Base-by-base conservation (phyloP, 2,888 invertebrate species). In the Scelioninae gen. 2 region DNA sequence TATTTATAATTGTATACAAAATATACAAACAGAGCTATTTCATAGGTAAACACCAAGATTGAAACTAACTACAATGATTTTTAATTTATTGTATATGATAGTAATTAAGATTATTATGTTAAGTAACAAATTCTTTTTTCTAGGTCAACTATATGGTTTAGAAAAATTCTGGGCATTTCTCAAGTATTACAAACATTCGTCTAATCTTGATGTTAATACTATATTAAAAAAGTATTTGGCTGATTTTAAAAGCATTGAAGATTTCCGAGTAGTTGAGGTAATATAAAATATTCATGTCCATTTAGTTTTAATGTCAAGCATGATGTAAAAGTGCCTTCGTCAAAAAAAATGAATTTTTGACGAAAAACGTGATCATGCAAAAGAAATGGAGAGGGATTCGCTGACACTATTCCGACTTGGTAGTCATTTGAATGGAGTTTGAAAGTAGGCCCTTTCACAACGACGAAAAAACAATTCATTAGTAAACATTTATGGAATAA, bases 101-200 rank as follows among this genome's bases (percentile, higher is more conserved):
- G n/a, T n/a, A n/a, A n/a, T n/a, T n/a, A n/a, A n/a, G n/a, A n/a
- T n/a, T n/a, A n/a, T n/a, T n/a, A n/a, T n/a, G n/a, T n/a, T n/a
- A n/a, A 25, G 3, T 25, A 25, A 25, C 6, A 25, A 25, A 25
- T 25, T 25, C 9, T 31, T 2, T 31, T 63, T 46, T 73, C 11
- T 87, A 94, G 96, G 96, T 86, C 97, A 98, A 87, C 89, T 98
- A 55, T 99, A 99, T 87, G 99, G 98, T 19, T 88, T 99, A 78
- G 99, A 99, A 88, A 99, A 99, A 87, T 99, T 99, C 88, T 98
- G 98, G 97, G 98, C 98, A 46, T 99, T 98, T 90, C 89, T 96
- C 68, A 98, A 98, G 87, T 98, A 98, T 89, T 97, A 95, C 87
- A 95, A 94, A 86, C 92, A 95, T 83, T 91, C 93, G 28, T 89